These are phyloP conservation scores for Nothocercus julius DNA, from an alignment of 2,113 vertebrate genomes.

Conservation along the genomic window DNA sequence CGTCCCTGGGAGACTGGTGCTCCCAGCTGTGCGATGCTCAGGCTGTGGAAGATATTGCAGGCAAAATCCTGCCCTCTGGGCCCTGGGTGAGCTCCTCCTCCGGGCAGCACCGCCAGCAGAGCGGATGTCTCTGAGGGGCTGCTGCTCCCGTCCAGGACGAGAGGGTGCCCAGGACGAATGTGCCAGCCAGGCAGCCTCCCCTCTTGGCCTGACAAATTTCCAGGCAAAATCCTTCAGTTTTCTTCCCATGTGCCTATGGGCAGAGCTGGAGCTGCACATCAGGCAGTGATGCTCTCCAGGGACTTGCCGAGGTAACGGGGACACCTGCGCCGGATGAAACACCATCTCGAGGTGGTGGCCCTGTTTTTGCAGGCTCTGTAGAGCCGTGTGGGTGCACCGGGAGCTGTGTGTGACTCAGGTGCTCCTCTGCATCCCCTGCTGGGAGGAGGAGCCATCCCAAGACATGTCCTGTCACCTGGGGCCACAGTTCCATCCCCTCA, in stretches of 20 bases:
- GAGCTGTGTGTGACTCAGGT: neutral
- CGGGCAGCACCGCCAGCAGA: neutral
- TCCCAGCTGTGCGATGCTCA: accelerated
- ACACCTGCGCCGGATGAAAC: accelerated
- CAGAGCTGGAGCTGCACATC: neutral
- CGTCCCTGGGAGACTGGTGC: neutral
- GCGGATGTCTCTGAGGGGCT: accelerated
- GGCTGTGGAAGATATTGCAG: neutral
- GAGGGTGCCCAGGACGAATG: neutral
- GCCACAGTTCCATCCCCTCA: neutral
- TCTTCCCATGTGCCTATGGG: accelerated
- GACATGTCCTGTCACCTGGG: accelerated
- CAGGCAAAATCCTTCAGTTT: neutral
- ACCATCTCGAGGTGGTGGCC: neutral
- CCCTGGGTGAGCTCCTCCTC: neutral
- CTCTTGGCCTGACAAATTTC: accelerated
- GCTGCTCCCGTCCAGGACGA: accelerated
- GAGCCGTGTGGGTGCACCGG: accelerated
- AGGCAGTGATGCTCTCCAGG: neutral
- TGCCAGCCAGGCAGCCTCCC: too few relatives aligned
- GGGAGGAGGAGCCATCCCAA: accelerated
- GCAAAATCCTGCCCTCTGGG: neutral
- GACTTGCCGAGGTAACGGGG: neutral
- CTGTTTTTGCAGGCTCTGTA: neutral
- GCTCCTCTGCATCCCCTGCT: neutral